Percentiles rank a stretch among this genome's conserved stretches.
These are phyloP conservation scores for Xylophagus ater DNA, from an alignment of 2,888 invertebrate genomes.

Conservation along the genomic window DNA sequence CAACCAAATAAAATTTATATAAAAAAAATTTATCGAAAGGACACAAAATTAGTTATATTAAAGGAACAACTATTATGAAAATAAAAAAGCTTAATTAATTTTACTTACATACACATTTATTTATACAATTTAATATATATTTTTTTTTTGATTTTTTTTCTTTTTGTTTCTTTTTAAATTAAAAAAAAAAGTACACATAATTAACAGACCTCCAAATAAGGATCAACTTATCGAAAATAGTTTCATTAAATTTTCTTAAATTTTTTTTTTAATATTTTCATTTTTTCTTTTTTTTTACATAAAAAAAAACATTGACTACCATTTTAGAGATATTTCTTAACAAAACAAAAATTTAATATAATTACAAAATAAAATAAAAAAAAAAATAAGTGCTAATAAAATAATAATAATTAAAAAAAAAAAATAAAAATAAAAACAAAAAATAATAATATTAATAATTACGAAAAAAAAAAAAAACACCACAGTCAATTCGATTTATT, in stretches of 20 bases:
- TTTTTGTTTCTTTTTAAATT: conserved; percentile 11
- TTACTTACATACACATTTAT: conserved; percentile 13
- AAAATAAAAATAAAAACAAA: conserved; percentile 11
- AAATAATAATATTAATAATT: conserved; percentile 4
- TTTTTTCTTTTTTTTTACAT: conserved; percentile 13
- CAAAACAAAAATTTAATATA: conserved; percentile 5
- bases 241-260: conserved; percentile 5
- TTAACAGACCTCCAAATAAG: conserved; percentile 24
- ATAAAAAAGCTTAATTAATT: not conserved
- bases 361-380: conserved; percentile 1
- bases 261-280: conserved; percentile 6
- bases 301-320: conserved; percentile 22
- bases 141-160: not conserved
- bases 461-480: conserved; percentile 14
- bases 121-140: conserved; percentile 11
- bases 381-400: not conserved
- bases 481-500: too few species aligned
- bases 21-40: too few species aligned
- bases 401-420: conserved; percentile 8
- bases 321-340: conserved; percentile 15
- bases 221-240: too few species aligned
- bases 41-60: too few species aligned
- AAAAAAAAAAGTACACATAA: conserved; percentile 19
- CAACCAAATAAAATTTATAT: too few species aligned
- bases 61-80: not conserved